A percentile compares a stretch with the other conserved stretches of the same genome.
Conservation (phyloP, 2,113 vertebrate species). For the Ascaphus truei region DNA sequence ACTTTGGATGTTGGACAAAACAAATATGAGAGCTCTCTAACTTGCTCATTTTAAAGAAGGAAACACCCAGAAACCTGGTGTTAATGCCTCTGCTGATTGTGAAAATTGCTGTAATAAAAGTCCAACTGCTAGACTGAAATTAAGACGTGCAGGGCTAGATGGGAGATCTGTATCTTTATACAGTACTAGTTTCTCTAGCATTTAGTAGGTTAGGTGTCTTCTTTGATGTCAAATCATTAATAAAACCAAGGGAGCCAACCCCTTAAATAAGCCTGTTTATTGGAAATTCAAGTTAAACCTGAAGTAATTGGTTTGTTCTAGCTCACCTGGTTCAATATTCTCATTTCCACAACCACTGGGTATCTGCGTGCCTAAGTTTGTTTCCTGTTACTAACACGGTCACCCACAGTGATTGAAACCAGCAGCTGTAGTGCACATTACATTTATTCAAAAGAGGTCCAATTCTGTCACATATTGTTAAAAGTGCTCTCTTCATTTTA, state of each 20-base stretch:
- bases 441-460: slow-evolving; percentile 61
- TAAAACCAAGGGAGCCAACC: slow-evolving; percentile 46
- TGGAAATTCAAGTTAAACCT: slow-evolving; percentile 66
- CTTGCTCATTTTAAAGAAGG: slow-evolving; percentile 62
- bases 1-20: slow-evolving; percentile 65
- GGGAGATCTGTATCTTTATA: slow-evolving; percentile 63
- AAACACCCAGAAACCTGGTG: slow-evolving; percentile 70
- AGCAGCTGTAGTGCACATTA: slow-evolving; percentile 67
- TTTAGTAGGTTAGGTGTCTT: slow-evolving; percentile 71
- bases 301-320: slow-evolving; percentile 71
- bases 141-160: slow-evolving; percentile 58
- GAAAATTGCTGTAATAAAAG: slow-evolving; percentile 85
- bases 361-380: slow-evolving; percentile 49
- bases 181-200: slow-evolving; percentile 65
- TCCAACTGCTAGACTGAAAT: slow-evolving; percentile 67
- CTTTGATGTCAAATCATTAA: slow-evolving; percentile 74
- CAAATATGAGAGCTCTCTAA: slow-evolving; percentile 64
- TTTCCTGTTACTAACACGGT: slow-evolving; percentile 63
- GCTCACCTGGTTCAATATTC: slow-evolving; percentile 60
- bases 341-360: slow-evolving; percentile 54
- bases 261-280: slow-evolving; percentile 47
- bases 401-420: slow-evolving; percentile 67
- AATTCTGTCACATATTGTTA: slow-evolving; percentile 55
- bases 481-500: slow-evolving; percentile 51
- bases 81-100: slow-evolving; percentile 82